Percentiles rank a stretch among this genome's conserved stretches.
These are phyloP conservation scores for Eubasilissa splendida DNA, from an alignment of 2,888 invertebrate species.

Conservation along the genomic window DNA sequence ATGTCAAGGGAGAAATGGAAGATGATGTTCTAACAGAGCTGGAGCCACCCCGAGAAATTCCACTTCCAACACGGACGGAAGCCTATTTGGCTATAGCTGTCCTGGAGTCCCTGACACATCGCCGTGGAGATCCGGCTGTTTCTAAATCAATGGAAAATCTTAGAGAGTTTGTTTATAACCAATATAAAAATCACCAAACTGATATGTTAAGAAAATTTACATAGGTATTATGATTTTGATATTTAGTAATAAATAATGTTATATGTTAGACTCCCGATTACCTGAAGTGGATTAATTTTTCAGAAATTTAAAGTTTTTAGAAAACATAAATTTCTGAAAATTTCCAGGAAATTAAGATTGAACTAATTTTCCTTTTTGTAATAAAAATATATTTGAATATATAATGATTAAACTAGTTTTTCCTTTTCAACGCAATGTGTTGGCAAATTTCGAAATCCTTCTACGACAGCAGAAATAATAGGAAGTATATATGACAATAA, in stretches of 20 bases:
- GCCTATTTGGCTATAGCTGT: slow-evolving; percentile 38
- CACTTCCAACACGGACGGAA: slow-evolving; percentile 31
- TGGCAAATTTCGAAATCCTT: no score
- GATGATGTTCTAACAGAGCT: slow-evolving; percentile 4
- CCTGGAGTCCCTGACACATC: slow-evolving; percentile 27
- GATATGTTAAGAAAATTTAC: slow-evolving; percentile 12
- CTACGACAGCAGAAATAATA: no score
- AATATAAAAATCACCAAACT: slow-evolving; percentile 11
- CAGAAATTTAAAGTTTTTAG: no score
- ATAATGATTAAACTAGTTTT: no score
- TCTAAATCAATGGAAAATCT: slow-evolving; percentile 27
- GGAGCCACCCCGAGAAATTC: slow-evolving; percentile 20
- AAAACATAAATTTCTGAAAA: no score
- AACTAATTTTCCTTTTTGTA: no score
- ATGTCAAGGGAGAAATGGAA: slow-evolving; percentile 24
- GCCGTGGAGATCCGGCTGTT: slow-evolving; percentile 12
- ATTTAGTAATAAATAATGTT: not conserved
- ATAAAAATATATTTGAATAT: no score
- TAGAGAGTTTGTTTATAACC: slow-evolving; percentile 38
- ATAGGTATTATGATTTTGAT: not conserved
- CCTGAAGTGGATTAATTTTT: no score
- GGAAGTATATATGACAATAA: no score
- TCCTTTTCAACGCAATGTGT: no score
- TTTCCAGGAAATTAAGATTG: no score
- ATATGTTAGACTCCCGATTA: no score